A percentile compares a stretch with the other conserved stretches of the same genome.
These are phyloP conservation scores for Cosmia trapezina DNA, from an alignment of 2,888 invertebrate species.

Conservation along the genomic window DNA sequence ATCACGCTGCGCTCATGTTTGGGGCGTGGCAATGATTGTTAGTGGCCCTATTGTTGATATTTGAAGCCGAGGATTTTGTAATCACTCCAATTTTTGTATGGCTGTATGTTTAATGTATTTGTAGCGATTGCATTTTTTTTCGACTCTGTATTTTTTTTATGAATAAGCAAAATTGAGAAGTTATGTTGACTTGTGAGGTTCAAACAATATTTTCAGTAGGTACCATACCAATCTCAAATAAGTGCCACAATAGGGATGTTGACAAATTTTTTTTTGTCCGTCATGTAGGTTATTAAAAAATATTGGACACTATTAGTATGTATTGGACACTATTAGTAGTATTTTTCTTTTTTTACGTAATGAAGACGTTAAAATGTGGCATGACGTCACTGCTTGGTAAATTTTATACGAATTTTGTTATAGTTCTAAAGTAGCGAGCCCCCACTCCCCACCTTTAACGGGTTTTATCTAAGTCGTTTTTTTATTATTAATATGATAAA, in stretches of 20 bases:
- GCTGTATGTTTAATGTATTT: constrained; percentile 51
- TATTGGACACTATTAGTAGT: too few relatives aligned
- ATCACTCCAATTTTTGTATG: constrained; percentile 79
- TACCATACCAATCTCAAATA: background rate
- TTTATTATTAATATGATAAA: too few relatives aligned
- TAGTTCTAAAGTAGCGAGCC: too few relatives aligned
- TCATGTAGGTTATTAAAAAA: too few relatives aligned
- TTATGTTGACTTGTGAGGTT: background rate
- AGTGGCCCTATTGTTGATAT: constrained; percentile 84
- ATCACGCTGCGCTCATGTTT: constrained; percentile 89
- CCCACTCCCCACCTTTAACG: too few relatives aligned
- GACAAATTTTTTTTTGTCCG: too few relatives aligned
- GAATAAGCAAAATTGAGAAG: background rate
- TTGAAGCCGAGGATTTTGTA: constrained; percentile 82
- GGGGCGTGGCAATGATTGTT: constrained; percentile 87
- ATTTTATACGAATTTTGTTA: too few relatives aligned
- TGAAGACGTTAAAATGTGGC: too few relatives aligned
- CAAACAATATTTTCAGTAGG: constrained; percentile 6
- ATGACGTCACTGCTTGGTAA: too few relatives aligned
- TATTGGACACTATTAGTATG: too few relatives aligned
- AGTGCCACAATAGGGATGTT: background rate
- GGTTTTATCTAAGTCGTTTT: too few relatives aligned
- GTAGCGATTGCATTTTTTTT: constrained; percentile 26
- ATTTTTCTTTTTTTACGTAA: too few relatives aligned
- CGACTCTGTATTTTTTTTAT: background rate